phyloP scores from a whole-genome alignment of 2,113 vertebrate genomes.

The Bagarius yarrelli region DNA sequence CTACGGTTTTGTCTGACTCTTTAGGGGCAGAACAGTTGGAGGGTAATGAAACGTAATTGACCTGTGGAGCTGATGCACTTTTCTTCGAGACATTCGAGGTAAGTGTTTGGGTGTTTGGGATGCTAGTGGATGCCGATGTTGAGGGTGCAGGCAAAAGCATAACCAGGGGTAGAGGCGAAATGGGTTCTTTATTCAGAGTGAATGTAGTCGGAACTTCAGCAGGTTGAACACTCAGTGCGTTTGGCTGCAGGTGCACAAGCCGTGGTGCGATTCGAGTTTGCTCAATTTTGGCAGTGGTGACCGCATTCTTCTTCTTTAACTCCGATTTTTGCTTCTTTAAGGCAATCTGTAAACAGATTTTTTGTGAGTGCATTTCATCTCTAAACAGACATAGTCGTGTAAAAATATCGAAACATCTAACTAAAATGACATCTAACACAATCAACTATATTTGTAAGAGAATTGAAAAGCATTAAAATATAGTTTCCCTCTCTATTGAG shows the following conservation, averaged over 20 bases:
- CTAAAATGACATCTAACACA: too few relatives aligned
- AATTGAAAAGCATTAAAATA: too few relatives aligned
- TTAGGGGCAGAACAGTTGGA: neutral
- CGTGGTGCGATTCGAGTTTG: conserved; percentile 2
- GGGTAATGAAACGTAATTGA: neutral
- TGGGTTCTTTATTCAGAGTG: conserved; percentile 57
- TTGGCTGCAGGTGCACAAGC: neutral
- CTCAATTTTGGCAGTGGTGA: neutral
- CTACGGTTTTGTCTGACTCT: neutral
- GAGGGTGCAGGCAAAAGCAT: conserved; percentile 60
- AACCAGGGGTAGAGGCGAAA: conserved; percentile 62
- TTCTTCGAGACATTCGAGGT: neutral
- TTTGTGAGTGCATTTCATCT: neutral
- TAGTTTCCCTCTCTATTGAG: too few relatives aligned
- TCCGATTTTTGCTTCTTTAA: conserved; percentile 40
- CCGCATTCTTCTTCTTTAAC: neutral
- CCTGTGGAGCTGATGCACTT: conserved; percentile 11
- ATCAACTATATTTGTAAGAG: too few relatives aligned
- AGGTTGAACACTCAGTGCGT: neutral
- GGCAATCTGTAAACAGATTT: conserved; percentile 41
- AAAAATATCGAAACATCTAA: too few relatives aligned
- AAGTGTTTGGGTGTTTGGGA: neutral
- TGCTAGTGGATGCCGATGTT: neutral
- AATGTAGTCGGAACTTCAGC: conserved; percentile 57
- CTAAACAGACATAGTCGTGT: neutral